Conservation (phyloP, 1,140 invertebrate species). For the Pectinophora gossypiella region DNA sequence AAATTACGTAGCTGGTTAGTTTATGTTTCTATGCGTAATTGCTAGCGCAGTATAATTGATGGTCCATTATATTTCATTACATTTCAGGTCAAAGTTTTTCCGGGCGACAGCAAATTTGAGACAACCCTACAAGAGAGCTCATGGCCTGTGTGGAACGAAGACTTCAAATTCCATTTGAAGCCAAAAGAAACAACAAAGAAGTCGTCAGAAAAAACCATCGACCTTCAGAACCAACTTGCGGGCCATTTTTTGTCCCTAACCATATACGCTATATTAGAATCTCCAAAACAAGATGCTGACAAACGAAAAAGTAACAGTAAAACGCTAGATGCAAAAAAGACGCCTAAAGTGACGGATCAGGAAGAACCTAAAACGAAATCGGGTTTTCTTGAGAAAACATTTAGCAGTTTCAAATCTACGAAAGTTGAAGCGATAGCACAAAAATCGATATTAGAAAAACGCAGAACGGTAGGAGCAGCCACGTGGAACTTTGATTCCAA, state of each 20-base stretch:
- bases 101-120: constrained; percentile 83
- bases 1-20: no score
- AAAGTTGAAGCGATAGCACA: constrained; percentile 51
- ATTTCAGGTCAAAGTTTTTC: constrained; percentile 83
- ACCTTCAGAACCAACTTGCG: constrained; percentile 74
- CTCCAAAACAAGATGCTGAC: constrained; percentile 60
- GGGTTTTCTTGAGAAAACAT: constrained; percentile 52
- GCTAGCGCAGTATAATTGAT: no score
- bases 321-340: constrained; percentile 64
- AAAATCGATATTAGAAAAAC: constrained; percentile 77
- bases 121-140: constrained; percentile 83
- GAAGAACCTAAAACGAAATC: constrained; percentile 52
- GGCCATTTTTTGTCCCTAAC: constrained; percentile 85
- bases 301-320: constrained; percentile 50
- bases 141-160: constrained; percentile 87
- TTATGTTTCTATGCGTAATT: no score
- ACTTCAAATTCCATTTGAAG: constrained; percentile 81
- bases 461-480: constrained; percentile 80
- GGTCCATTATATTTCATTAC: background rate
- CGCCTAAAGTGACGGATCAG: constrained; percentile 58
- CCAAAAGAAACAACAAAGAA: constrained; percentile 60
- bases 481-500: constrained; percentile 83
- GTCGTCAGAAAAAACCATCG: constrained; percentile 37
- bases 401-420: constrained; percentile 60
- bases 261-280: constrained; percentile 82